Evolutionary conservation across 2,888 invertebrate genomes (phyloP), one percentile per base, ranked within the genome.

Genomic region (Xylocampa areola): DNA sequence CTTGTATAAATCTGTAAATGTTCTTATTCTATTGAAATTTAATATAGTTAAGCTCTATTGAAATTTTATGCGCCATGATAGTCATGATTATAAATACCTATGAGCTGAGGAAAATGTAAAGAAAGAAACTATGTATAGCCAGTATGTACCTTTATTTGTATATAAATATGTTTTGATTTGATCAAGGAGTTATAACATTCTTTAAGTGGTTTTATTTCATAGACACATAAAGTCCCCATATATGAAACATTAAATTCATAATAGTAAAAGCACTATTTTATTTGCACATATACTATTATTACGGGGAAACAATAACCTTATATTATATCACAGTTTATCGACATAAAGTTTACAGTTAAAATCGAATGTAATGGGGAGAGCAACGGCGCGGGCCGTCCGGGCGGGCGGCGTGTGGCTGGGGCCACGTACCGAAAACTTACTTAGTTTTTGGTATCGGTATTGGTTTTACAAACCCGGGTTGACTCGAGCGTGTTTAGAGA

Each of bases 1-100:
- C 29, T 49, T 80, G 79, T 80, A 73, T 63, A 78, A 70, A 75
- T 36, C 66, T 80, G 77, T 80, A 79, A 73, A 80, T 73, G 72
- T 77, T 68, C 64, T 48, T 60, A 61, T 44, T 52, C 23, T 59
- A 54, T 49, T 61, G 55, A 60, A 59, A 55, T 61, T 47, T 49
- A 49, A 47, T 50, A 37, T 49, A 29, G 25, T 10, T 64, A 61
- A 40, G 39, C 17, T 48, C 21, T 44, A 52, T 50, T 47, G 17
- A 49, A 51, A 51, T 43, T 41, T 39, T 55, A 59, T 55, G 45
- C 35, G 29, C 33, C 27, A 60, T 48, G 45, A 45, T 64, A 58
- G 16, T 39, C 29, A 21, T 44, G 54, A 47, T 63, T 44, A 17
- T 53, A 49, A 40, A 49, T n/a, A n/a, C n/a, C n/a, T n/a, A 43